Evolutionary conservation across 2,888 invertebrate genomes (phyloP).

Genomic region (Archips xylosteana): DNA sequence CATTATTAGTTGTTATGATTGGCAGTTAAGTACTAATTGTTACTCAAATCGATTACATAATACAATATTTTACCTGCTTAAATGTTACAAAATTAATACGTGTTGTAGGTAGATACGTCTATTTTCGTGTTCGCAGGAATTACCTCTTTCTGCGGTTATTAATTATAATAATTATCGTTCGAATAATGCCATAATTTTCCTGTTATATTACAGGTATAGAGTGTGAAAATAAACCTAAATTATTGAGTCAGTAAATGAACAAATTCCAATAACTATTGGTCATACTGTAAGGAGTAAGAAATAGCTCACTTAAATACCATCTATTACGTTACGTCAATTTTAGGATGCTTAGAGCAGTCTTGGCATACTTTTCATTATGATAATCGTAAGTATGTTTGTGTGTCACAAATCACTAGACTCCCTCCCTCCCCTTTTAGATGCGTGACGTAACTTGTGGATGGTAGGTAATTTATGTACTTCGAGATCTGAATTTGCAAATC

Average conservation of each 20-base stretch:
- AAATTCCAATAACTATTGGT: neutral
- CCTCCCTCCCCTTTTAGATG: too few species aligned
- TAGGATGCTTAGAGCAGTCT: too few species aligned
- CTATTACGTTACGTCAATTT: too few species aligned
- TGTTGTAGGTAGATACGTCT: neutral
- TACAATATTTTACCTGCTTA: neutral
- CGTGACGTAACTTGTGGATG: too few species aligned
- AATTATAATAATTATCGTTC: neutral
- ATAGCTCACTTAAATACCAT: too few species aligned
- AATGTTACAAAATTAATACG: neutral
- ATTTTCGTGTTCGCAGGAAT: neutral
- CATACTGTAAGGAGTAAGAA: neutral
- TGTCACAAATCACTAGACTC: too few species aligned
- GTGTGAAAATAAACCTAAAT: constrained; percentile 1
- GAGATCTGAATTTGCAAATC: too few species aligned
- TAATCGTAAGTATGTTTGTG: too few species aligned
- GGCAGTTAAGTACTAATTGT: neutral
- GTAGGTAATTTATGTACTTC: too few species aligned
- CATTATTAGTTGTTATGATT: neutral
- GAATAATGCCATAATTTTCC: constrained; percentile 7
- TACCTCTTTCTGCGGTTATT: constrained; percentile 6
- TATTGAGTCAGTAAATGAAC: neutral
- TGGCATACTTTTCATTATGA: too few species aligned
- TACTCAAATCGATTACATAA: too few species aligned
- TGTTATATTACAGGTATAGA: constrained; percentile 1